Evolutionary conservation across 2,888 invertebrate species (phyloP).

Genomic region (Drosophila prostipennis): DNA sequence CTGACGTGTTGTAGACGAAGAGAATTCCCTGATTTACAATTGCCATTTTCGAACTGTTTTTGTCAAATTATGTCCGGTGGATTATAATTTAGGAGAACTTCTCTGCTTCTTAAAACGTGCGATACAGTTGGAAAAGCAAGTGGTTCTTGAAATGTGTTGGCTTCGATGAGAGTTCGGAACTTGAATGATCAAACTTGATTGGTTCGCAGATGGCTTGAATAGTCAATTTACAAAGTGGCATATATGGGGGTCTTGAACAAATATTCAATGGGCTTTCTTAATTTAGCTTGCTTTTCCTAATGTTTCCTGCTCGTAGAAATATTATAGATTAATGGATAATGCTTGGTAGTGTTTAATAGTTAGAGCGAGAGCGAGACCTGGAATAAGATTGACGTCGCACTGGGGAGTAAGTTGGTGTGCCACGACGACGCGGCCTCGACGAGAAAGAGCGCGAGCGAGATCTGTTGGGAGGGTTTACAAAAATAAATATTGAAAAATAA

Average conservation of each 20-base stretch:
- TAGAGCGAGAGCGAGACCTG: constrained; percentile 89
- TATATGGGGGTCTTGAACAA: constrained; percentile 26
- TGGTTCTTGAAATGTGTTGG: constrained; percentile 28
- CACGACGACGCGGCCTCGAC: constrained; percentile 90
- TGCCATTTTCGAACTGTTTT: constrained; percentile 39
- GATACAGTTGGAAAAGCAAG: constrained; percentile 55
- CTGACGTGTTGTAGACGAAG: constrained; percentile 1
- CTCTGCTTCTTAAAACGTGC: constrained; percentile 22
- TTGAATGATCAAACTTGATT: constrained; percentile 25
- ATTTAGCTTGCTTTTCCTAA: constrained; percentile 70
- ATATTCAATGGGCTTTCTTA: constrained; percentile 30
- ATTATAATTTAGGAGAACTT: constrained; percentile 48
- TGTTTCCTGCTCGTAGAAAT: constrained; percentile 73
- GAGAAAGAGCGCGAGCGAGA: constrained; percentile 91
- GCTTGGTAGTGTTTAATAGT: constrained; percentile 79
- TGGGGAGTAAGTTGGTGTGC: constrained; percentile 97
- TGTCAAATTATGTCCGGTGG: constrained; percentile 49
- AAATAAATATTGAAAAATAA: neutral
- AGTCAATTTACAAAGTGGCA: constrained; percentile 34
- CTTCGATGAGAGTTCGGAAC: constrained; percentile 16
- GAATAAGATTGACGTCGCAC: constrained; percentile 92
- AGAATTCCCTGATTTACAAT: constrained; percentile 46
- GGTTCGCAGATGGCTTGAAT: constrained; percentile 17
- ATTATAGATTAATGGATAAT: constrained; percentile 71
- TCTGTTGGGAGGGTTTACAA: constrained; percentile 72